Evolutionary conservation across 2,113 vertebrate species (phyloP).

Genomic region (Nematolebias whitei): DNA sequence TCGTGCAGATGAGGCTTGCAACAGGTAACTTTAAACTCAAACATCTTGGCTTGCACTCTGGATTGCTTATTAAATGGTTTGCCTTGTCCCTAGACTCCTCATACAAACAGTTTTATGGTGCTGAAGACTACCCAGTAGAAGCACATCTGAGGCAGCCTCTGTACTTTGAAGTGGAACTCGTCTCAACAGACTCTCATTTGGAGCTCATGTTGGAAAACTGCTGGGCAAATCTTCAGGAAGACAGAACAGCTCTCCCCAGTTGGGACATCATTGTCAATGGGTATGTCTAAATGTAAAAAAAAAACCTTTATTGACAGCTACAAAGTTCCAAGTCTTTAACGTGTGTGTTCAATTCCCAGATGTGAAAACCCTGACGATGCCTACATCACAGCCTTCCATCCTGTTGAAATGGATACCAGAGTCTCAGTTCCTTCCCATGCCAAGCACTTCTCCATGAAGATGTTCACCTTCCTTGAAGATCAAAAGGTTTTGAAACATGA

Average conservation of each 20-base stretch:
- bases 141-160: slow-evolving; percentile 71
- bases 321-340: too few relatives aligned
- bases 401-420: slow-evolving; percentile 27
- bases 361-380: slow-evolving; percentile 65
- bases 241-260: slow-evolving; percentile 61
- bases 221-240: slow-evolving; percentile 68
- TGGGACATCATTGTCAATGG: slow-evolving; percentile 76
- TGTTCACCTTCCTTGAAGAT: slow-evolving; percentile 73
- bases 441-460: slow-evolving; percentile 76
- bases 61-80: too few relatives aligned
- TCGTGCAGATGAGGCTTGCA: slow-evolving; percentile 72
- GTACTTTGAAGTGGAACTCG: slow-evolving; percentile 75
- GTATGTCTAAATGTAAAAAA: slow-evolving; percentile 48
- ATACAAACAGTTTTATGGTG: slow-evolving; percentile 62
- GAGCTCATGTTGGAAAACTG: slow-evolving; percentile 74
- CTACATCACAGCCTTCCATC: slow-evolving; percentile 53
- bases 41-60: too few relatives aligned
- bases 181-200: slow-evolving; percentile 59
- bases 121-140: slow-evolving; percentile 72
- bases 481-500: slow-evolving; percentile 54
- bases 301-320: too few relatives aligned
- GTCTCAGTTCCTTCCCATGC: slow-evolving; percentile 45
- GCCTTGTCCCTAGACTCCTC: slow-evolving; percentile 59
- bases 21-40: not conserved
- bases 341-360: slow-evolving; percentile 26